These are phyloP conservation scores for Cerastis leucographa DNA, from an alignment of 2,888 invertebrate genomes.

Conservation along the genomic window DNA sequence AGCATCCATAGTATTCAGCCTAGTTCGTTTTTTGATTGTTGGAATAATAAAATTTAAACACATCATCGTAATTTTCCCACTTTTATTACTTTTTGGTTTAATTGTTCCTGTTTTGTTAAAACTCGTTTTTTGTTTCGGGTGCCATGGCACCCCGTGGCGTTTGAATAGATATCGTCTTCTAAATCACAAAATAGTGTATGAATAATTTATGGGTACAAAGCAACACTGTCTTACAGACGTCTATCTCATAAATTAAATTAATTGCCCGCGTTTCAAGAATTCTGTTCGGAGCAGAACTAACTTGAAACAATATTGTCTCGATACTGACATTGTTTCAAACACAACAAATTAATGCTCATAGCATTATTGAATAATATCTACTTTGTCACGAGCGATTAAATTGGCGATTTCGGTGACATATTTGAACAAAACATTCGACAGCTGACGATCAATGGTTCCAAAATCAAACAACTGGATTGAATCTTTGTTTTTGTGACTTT, in stretches of 20 bases:
- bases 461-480: background rate
- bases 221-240: constrained; percentile 2
- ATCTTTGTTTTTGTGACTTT: fast-evolving
- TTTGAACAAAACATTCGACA: constrained; percentile 43
- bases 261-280: constrained; percentile 18
- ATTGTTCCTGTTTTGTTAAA: background rate
- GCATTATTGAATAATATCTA: constrained; percentile 30
- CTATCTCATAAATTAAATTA: background rate
- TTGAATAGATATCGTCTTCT: background rate
- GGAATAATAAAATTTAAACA: constrained; percentile 8
- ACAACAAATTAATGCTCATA: background rate
- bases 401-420: constrained; percentile 45
- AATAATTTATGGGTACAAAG: constrained; percentile 10
- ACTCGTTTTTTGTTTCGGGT: background rate
- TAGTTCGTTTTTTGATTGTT: background rate
- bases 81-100: background rate
- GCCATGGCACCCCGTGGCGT: too few relatives aligned
- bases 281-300: constrained; percentile 19
- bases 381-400: constrained; percentile 36
- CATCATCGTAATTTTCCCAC: background rate
- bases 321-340: constrained; percentile 35
- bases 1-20: background rate
- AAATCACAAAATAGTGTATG: background rate
- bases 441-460: constrained; percentile 25
- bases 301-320: constrained; percentile 22